Evolutionary conservation across 2,888 invertebrate species (phyloP), one percentile per base, ranked within the genome.

Genomic region (Tetropium fuscum): DNA sequence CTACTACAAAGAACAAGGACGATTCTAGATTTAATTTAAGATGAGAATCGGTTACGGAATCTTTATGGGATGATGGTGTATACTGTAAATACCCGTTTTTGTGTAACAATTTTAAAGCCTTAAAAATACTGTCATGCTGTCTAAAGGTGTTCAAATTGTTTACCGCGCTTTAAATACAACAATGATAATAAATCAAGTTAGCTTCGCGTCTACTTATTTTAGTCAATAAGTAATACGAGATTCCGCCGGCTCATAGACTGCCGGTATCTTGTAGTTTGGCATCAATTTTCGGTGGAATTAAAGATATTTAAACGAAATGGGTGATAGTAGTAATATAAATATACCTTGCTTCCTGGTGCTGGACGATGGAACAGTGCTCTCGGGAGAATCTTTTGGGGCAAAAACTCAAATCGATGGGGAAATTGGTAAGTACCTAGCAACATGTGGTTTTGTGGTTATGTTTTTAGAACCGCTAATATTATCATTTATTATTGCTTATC

Each of bases 311-410:
- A 16, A 38, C 20, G 43, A 65, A 53, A 65, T 63, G 63, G 49
- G 34, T 10, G 54, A 45, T 13, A 19, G 18, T 3, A 57, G 51
- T 15, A 48, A 61, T n/a, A n/a, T n/a, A 10, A 54, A 32, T 48
- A 47, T 44, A 7, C 61, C 58, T 16, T 83, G 88, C 74, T 89
- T 86, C 78, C 84, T 95, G 40, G 83, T 92, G 48, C 85, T 95
- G 44, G 88, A 93, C 72, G 93, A 95, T 84, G 97, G 96, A 7
- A 88, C 90, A 15, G 83, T 90, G 34, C 89, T 94, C 77, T 82
- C 85, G 1, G 99, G 98, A 3, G 83, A 85, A 62, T 86, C 89
- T 53, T 98, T 98, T 79, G 99, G 99, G 2, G 92, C 94, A 0
- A 82, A 84, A 44, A 84, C 83, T 18, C 85, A 88, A 41, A 86